These are phyloP conservation scores for Sebastes hubbsi DNA, from an alignment of 2,797 vertebrate species.

Conservation along the genomic window DNA sequence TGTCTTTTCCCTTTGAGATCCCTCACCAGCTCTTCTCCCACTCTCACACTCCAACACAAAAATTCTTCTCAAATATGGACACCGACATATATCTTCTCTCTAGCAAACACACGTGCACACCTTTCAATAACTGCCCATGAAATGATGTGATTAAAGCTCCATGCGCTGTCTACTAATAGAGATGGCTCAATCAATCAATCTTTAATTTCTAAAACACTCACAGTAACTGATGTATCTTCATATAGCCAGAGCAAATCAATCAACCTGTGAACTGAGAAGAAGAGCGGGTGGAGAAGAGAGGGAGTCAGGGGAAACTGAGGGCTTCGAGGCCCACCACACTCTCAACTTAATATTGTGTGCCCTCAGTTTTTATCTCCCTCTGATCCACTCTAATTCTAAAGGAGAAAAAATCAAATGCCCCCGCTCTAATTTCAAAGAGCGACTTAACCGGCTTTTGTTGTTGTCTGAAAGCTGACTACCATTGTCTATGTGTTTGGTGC, in stretches of 20 bases:
- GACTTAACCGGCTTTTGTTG: slow-evolving; percentile 22
- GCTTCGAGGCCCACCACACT: background rate
- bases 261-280: slow-evolving; percentile 24
- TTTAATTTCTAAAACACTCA: slow-evolving; percentile 23
- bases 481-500: slow-evolving; percentile 15
- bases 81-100: slow-evolving; percentile 12
- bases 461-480: slow-evolving; percentile 13
- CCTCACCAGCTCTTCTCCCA: slow-evolving; percentile 62
- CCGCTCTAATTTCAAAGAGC: slow-evolving; percentile 20
- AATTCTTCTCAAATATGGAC: slow-evolving; percentile 20
- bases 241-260: slow-evolving; percentile 39
- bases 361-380: slow-evolving; percentile 29
- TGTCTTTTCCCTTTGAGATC: slow-evolving; percentile 50
- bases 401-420: slow-evolving; percentile 11
- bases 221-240: slow-evolving; percentile 22
- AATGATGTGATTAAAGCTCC: background rate
- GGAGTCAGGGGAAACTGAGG: slow-evolving; percentile 3
- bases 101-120: slow-evolving; percentile 3
- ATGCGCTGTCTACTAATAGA: background rate
- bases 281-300: background rate
- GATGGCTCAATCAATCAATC: slow-evolving; percentile 32
- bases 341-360: slow-evolving; percentile 20
- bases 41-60: slow-evolving; percentile 35
- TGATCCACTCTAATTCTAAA: slow-evolving; percentile 22
- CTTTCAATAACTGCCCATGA: slow-evolving; percentile 9